Percentiles rank a stretch among this genome's conserved stretches.
phyloP scores from a whole-genome alignment of 1,140 invertebrate genomes.

The Ceratosolen solmsi region DNA sequence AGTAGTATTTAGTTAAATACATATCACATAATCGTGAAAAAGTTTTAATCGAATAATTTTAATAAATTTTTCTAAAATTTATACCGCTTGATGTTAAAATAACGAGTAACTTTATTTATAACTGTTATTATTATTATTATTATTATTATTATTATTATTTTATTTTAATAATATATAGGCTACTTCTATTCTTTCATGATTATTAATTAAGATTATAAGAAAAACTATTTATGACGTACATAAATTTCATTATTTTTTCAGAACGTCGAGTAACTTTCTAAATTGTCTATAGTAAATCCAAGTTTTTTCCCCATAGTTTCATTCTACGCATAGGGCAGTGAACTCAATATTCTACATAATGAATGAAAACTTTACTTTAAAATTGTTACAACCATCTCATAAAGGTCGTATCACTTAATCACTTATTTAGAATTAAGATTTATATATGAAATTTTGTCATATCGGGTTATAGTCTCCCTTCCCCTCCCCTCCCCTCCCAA shows the following conservation, averaged over 20 bases:
- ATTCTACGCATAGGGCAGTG: not conserved
- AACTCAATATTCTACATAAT: not conserved
- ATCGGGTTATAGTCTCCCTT: too few species aligned
- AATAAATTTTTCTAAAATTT: not conserved
- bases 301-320: not conserved
- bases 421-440: not conserved
- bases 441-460: too few species aligned
- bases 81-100: too few species aligned
- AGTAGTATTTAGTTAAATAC: not conserved
- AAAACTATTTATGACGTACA: not conserved
- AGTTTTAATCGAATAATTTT: not conserved
- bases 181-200: too few species aligned
- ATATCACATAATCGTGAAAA: not conserved
- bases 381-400: not conserved
- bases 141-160: too few species aligned
- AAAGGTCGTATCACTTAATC: not conserved
- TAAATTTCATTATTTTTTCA: constrained; percentile 18
- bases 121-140: too few species aligned
- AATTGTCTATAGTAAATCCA: not conserved
- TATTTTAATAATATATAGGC: too few species aligned
- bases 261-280: constrained; percentile 33
- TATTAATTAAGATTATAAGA: not conserved
- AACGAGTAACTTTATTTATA: too few species aligned
- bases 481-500: too few species aligned
- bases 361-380: not conserved